Evolutionary conservation across 2,113 vertebrate species (phyloP).

Genomic region (Pteruthius melanotis): DNA sequence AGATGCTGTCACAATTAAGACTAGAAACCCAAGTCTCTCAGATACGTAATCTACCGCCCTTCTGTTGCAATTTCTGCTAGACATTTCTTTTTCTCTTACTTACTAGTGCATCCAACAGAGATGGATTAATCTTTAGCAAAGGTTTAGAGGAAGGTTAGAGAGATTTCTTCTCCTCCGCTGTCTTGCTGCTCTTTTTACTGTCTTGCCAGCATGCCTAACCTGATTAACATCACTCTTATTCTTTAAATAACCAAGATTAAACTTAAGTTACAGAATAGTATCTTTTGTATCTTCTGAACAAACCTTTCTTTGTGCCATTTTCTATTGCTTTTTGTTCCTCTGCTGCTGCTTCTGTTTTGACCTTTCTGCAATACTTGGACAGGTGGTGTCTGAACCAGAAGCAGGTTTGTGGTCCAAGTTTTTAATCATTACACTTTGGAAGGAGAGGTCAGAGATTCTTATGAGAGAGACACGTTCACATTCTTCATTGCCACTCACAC

Average conservation of each 20-base stretch:
- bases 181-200: neutral
- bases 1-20: neutral
- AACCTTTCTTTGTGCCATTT: neutral
- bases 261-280: neutral
- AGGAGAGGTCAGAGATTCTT: neutral
- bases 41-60: neutral
- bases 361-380: slow-evolving; percentile 19
- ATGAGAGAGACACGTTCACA: neutral
- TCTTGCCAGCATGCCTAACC: neutral
- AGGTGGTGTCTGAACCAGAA: slow-evolving; percentile 27
- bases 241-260: slow-evolving; percentile 6
- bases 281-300: neutral
- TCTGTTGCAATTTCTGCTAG: neutral
- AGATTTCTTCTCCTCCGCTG: neutral
- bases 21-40: neutral
- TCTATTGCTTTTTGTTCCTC: neutral
- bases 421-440: neutral
- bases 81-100: neutral
- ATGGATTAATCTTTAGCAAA: neutral
- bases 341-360: neutral
- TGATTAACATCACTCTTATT: neutral
- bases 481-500: neutral
- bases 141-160: neutral
- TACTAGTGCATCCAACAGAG: neutral
- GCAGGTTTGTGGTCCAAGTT: slow-evolving; percentile 1